Evolutionary conservation across 2,113 vertebrate species (phyloP).

Genomic region (Zingel zingel): DNA sequence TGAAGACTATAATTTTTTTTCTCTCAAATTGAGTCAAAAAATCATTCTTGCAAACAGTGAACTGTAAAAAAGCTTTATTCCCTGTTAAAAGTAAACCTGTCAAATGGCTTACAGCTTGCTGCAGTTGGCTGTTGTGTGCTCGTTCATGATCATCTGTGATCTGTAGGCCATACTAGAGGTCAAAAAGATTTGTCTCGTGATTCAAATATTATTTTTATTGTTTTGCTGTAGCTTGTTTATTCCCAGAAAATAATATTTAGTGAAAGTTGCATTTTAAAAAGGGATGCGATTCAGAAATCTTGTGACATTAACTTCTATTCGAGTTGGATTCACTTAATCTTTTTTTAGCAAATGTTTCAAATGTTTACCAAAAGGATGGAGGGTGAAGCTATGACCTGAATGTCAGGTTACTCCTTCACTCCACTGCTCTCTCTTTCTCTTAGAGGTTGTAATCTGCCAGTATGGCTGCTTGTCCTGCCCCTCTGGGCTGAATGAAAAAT

Average conservation of each 20-base stretch:
- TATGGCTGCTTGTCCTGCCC: conserved; percentile 69
- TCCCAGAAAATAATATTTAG: not conserved
- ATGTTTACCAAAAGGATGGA: not conserved
- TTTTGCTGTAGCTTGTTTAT: not conserved
- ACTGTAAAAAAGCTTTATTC: not conserved
- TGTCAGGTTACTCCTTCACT: conserved; percentile 32
- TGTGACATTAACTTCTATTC: not conserved
- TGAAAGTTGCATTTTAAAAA: not conserved
- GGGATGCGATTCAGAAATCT: not conserved
- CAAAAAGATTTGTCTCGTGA: not conserved
- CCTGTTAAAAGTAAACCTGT: not conserved
- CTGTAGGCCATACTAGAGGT: not conserved
- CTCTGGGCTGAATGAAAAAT: conserved; percentile 88
- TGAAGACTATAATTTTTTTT: not conserved
- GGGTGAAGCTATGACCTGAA: conserved; percentile 13
- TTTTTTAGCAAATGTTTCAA: not conserved
- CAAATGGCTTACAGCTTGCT: not conserved
- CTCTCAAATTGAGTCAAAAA: not conserved
- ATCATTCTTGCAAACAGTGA: not conserved
- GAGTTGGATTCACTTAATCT: not conserved
- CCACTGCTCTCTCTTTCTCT: conserved; percentile 37
- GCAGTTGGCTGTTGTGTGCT: not conserved
- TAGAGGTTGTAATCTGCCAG: conserved; percentile 64
- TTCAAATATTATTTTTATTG: not conserved
- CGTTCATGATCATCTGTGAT: not conserved